Percentiles rank a stretch among this genome's conserved stretches.
These are phyloP conservation scores for Drosophila grimshawi DNA, from an alignment of 1,140 invertebrate species.

Conservation along the genomic window DNA sequence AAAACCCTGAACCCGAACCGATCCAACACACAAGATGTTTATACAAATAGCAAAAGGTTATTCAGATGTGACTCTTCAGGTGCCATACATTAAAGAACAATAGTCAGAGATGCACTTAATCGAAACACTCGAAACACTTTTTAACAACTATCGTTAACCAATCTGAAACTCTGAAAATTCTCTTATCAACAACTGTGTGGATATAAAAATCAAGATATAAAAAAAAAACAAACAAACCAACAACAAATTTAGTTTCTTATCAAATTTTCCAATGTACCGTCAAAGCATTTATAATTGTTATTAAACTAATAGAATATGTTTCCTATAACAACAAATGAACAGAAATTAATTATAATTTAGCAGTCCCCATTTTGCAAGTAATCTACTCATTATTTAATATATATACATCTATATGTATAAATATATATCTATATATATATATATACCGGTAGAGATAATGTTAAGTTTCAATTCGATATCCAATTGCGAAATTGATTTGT, in stretches of 20 bases:
- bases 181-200: constrained; percentile 19
- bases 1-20: constrained; percentile 3
- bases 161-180: constrained; percentile 4
- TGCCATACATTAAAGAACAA: constrained; percentile 68
- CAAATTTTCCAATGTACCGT: constrained; percentile 79
- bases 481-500: constrained; percentile 64
- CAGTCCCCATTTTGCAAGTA: constrained; percentile 25
- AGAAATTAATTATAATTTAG: constrained; percentile 42
- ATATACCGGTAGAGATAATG: constrained; percentile 24
- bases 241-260: constrained; percentile 71
- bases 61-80: constrained; percentile 72
- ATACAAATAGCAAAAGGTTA: constrained; percentile 39
- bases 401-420: constrained; percentile 22
- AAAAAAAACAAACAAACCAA: constrained; percentile 14
- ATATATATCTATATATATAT: constrained; percentile 16
- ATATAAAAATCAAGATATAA: constrained; percentile 1
- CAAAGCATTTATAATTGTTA: constrained; percentile 83
- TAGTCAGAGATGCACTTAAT: constrained; percentile 55
- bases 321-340: constrained; percentile 47
- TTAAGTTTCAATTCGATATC: constrained; percentile 51
- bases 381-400: constrained; percentile 27
- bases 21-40: constrained; percentile 2
- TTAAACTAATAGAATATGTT: constrained; percentile 65
- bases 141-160: neutral
- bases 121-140: constrained; percentile 11